Evolutionary conservation across 2,113 vertebrate genomes (phyloP), one percentile per base, ranked within the genome.

Genomic region (Mobula hypostoma): DNA sequence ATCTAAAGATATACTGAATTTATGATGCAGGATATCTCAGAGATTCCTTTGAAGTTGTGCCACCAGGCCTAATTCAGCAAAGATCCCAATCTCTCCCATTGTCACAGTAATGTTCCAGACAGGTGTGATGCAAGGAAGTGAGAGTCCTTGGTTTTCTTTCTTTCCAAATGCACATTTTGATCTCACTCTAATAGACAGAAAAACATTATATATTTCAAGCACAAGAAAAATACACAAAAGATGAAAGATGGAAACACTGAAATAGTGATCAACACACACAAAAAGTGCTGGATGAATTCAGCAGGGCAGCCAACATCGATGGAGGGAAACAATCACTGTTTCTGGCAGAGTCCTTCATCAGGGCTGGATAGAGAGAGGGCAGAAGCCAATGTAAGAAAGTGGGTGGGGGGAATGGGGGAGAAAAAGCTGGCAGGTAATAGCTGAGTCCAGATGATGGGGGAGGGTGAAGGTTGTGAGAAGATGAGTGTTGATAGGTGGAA

Each of bases 151-250:
- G 24, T 12, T 88, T 32, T 88, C 61, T 88, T 32, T 88, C 61
- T 90, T 32, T 90, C 85, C 85, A 90, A 88, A 88, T 88, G 3
- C 58, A 32, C 61, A 90, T 19, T n/a, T 66, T 40, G 79, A 82
- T 48, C 24, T 58, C 2, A 61, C 14, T 66, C 5, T 63, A 48
- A 5, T 63, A 5, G 58, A 11, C 48, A 87, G 27, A 66, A 68
- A 14, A 79, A 79, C 11, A 79, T 24, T 24, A 2, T 79, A 79
- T 79, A 6, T 32, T 8, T 79, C 12, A n/a, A 79, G 0, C 77
- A 79, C 36, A 9, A 79, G n/a, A 2, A 2, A 32, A 74, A 79
- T 17, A 14, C 17, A 66, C 32, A 17, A 8, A 63, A 32, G 40
- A 17, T 17, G 66, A 66, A 19, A 66, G 58, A 9, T 68, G 11